Evolutionary conservation across 1,140 invertebrate species (phyloP).

Genomic region (Polypedilum pembai): DNA sequence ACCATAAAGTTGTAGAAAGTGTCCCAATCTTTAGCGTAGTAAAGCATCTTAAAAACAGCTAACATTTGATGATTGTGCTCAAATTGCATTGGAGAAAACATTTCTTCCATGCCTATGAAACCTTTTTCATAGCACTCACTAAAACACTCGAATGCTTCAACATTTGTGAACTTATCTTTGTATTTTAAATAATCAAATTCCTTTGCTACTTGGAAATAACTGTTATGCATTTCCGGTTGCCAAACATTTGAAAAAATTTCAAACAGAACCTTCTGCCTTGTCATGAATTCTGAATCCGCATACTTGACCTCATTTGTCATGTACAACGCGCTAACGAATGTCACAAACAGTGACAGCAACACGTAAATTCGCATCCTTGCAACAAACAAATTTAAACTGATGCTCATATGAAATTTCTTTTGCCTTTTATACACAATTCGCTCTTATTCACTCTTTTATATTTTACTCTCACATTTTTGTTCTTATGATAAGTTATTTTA

Average conservation of each 20-base stretch:
- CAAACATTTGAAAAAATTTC: conserved; percentile 55
- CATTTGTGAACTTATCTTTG: background rate
- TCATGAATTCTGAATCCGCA: conserved; percentile 46
- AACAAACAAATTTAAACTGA: too few species aligned
- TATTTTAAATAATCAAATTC: conserved; percentile 33
- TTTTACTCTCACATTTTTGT: too few species aligned
- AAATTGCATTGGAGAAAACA: conserved; percentile 37
- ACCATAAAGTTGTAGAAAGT: conserved; percentile 43
- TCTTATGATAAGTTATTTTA: too few species aligned
- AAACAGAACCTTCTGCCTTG: conserved; percentile 53
- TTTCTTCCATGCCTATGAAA: conserved; percentile 39
- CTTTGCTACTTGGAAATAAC: conserved; percentile 35
- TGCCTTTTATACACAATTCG: too few species aligned
- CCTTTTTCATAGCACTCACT: conserved; percentile 35
- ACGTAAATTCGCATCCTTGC: background rate
- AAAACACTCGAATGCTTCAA: conserved; percentile 20
- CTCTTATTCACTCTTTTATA: too few species aligned
- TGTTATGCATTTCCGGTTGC: conserved; percentile 44
- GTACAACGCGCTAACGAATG: conserved; percentile 36
- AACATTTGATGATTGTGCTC: conserved; percentile 33
- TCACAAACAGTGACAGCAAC: conserved; percentile 39
- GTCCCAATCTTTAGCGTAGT: conserved; percentile 43
- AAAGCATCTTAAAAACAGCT: conserved; percentile 35
- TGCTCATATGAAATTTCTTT: too few species aligned
- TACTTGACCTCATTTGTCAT: conserved; percentile 40